Evolutionary conservation across 2,888 invertebrate species (phyloP).

Genomic region (Coleophora flavipennella): DNA sequence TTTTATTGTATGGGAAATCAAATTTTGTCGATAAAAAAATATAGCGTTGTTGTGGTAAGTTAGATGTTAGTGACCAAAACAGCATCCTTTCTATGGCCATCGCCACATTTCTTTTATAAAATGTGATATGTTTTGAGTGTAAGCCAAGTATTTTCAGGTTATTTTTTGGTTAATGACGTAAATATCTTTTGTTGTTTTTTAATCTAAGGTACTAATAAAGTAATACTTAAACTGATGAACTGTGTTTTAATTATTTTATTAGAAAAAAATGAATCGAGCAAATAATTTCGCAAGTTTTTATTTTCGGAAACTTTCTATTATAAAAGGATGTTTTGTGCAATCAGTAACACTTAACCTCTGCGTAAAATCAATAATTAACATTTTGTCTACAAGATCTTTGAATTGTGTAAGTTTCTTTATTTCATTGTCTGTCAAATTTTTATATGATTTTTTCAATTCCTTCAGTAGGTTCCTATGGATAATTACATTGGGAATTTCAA

Average conservation of each 20-base stretch:
- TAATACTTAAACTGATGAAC: conserved; percentile 27
- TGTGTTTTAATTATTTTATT: background rate
- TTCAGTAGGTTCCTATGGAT: conserved; percentile 86
- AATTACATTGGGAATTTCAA: conserved; percentile 89
- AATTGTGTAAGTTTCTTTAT: conserved; percentile 91
- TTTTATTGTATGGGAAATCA: no score
- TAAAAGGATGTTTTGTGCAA: conserved; percentile 93
- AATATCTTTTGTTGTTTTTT: conserved; percentile 54
- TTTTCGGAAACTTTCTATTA: conserved; percentile 58
- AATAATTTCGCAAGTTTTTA: no score
- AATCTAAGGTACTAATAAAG: conserved; percentile 47
- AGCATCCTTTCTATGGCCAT: background rate
- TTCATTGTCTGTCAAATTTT: conserved; percentile 86
- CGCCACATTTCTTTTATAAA: conserved; percentile 37
- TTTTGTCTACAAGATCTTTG: conserved; percentile 92
- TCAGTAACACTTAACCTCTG: conserved; percentile 91
- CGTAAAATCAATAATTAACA: conserved; percentile 89
- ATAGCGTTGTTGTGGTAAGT: no score
- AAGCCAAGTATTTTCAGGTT: conserved; percentile 40
- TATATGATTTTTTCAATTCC: conserved; percentile 88
- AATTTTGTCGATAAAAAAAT: no score
- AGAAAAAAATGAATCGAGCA: no score
- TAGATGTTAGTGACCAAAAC: no score
- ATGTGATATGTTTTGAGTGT: conserved; percentile 52
- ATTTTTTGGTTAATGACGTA: conserved; percentile 60